A percentile compares a stretch with the other conserved stretches of the same genome.
Evolutionary conservation across 2,888 invertebrate species (phyloP).

Genomic region (Trichopria drosophilae): DNA sequence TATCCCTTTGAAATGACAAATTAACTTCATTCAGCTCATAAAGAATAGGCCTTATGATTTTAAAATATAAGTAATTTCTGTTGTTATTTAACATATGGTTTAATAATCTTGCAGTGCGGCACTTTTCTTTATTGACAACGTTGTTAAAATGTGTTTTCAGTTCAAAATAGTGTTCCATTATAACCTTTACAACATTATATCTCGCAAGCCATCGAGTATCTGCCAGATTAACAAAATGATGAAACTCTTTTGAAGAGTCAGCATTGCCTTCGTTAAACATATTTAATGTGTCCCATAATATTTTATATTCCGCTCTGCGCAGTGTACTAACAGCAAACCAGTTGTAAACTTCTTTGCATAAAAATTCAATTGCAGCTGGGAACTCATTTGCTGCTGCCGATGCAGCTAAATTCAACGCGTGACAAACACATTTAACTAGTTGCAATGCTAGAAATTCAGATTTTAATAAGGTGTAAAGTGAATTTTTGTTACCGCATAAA

Average conservation of each 20-base stretch:
- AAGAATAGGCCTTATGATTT: neutral
- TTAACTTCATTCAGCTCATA: neutral
- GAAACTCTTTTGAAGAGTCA: slow-evolving; percentile 2
- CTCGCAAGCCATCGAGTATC: neutral
- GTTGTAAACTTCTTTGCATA: slow-evolving; percentile 34
- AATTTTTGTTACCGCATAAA: slow-evolving; percentile 37
- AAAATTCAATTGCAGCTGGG: slow-evolving; percentile 35
- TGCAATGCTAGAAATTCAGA: slow-evolving; percentile 29
- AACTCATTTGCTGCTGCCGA: slow-evolving; percentile 28
- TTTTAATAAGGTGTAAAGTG: slow-evolving; percentile 36
- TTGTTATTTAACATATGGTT: neutral
- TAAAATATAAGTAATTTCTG: neutral
- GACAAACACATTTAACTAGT: slow-evolving; percentile 36
- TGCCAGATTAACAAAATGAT: neutral
- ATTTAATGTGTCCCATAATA: slow-evolving; percentile 27
- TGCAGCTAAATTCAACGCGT: slow-evolving; percentile 32
- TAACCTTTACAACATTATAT: neutral
- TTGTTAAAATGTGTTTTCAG: neutral
- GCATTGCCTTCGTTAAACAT: slow-evolving; percentile 21
- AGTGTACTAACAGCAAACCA: slow-evolving; percentile 36
- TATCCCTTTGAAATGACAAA: neutral
- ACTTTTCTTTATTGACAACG: slow-evolving; percentile 11
- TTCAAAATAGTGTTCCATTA: neutral
- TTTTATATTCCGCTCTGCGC: slow-evolving; percentile 29
- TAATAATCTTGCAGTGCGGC: neutral